A percentile compares a stretch with the other conserved stretches of the same genome.
phyloP scores from a whole-genome alignment of 2,888 invertebrate species.

The Mantis religiosa region DNA sequence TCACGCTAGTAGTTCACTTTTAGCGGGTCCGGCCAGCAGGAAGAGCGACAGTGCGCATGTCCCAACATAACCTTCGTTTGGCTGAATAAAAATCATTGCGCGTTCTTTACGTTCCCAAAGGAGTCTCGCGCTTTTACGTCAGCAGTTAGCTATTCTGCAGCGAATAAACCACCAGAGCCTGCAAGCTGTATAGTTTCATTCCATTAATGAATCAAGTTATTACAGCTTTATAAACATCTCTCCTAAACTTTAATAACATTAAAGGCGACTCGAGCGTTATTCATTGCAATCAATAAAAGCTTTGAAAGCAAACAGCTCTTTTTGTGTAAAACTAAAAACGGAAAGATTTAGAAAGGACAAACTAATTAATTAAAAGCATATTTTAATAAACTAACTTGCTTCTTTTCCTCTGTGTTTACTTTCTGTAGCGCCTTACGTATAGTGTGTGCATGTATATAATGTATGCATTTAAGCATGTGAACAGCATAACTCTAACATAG shows the following conservation, averaged over 20 bases:
- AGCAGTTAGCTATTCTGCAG: background rate
- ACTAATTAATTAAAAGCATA: too few relatives aligned
- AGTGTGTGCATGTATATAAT: too few relatives aligned
- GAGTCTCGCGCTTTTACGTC: background rate
- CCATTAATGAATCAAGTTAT: background rate
- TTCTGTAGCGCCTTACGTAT: too few relatives aligned
- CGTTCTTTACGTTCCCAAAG: background rate
- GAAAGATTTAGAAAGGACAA: too few relatives aligned
- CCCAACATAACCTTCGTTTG: background rate
- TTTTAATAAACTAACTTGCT: too few relatives aligned
- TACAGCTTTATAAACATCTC: background rate
- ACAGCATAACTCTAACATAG: too few relatives aligned
- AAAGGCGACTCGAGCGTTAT: background rate
- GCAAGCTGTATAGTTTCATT: background rate
- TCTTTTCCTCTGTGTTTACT: too few relatives aligned
- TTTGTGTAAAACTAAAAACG: too few relatives aligned
- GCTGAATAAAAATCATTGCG: background rate
- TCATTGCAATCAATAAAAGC: too few relatives aligned
- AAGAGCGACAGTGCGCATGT: background rate
- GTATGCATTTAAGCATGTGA: too few relatives aligned
- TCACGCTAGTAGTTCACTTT: background rate
- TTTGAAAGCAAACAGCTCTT: too few relatives aligned
- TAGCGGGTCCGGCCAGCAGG: background rate
- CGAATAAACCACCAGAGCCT: background rate
- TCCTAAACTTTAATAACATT: background rate